phyloP scores from a whole-genome alignment of 35 echinoderm and acorn worm species.

The Stichopus chloronotus region DNA sequence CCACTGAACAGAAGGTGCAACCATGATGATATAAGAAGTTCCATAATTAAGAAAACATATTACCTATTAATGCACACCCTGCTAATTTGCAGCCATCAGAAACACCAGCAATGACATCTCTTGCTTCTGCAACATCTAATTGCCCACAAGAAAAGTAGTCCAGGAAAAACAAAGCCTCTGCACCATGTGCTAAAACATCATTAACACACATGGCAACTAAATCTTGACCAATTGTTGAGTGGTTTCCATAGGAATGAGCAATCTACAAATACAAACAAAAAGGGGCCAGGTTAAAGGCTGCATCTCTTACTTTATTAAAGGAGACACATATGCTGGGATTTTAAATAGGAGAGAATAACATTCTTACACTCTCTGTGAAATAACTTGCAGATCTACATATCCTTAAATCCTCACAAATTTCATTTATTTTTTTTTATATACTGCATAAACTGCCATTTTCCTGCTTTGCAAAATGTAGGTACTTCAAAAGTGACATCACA shows the following conservation, averaged over 20 bases:
- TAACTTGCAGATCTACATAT: too few species aligned
- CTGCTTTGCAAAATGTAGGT: too few species aligned
- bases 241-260: slow-evolving; percentile 76
- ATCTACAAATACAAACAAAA: slow-evolving; percentile 62
- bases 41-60: background rate
- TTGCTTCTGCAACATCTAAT: slow-evolving; percentile 72
- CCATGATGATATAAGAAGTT: too few species aligned
- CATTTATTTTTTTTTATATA: too few species aligned
- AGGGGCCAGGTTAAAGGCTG: background rate
- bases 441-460: too few species aligned
- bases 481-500: too few species aligned
- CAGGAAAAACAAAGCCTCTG: slow-evolving; percentile 91
- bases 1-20: too few species aligned
- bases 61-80: slow-evolving; percentile 95
- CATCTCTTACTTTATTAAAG: background rate
- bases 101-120: slow-evolving; percentile 81
- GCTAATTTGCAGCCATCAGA: slow-evolving; percentile 83
- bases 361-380: too few species aligned
- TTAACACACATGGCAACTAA: slow-evolving; percentile 98
- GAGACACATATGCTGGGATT: too few species aligned
- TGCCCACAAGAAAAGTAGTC: slow-evolving; percentile 95
- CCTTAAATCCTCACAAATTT: too few species aligned
- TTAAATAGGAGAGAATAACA: too few species aligned
- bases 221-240: slow-evolving; percentile 81
- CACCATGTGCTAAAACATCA: slow-evolving; percentile 90